Percentiles rank a stretch among this genome's conserved stretches.
Conservation (phyloP, 2,113 vertebrate genomes). For the Eubucco bourcierii region DNA sequence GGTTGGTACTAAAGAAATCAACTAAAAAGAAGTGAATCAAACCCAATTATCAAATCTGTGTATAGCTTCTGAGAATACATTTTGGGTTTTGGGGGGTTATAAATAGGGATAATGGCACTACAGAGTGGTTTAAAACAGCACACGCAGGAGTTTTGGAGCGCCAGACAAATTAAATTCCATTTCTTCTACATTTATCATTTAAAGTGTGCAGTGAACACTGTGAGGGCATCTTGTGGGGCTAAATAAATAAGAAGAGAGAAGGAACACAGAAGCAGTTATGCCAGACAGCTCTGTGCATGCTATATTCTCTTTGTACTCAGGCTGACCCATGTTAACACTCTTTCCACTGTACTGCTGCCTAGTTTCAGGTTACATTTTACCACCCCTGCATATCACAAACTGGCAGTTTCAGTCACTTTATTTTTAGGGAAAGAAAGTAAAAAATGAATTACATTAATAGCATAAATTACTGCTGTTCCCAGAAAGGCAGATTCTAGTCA, state of each 20-base stretch:
- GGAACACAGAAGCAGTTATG: not conserved
- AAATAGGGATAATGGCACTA: not conserved
- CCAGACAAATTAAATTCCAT: not conserved
- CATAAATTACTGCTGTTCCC: slow-evolving; percentile 20
- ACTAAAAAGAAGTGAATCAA: not conserved
- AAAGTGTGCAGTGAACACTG: not conserved
- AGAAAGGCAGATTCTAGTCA: not conserved
- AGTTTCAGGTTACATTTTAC: slow-evolving; percentile 13
- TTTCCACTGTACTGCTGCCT: not conserved
- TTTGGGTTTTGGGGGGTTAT: not conserved
- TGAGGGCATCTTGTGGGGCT: not conserved
- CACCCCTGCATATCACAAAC: slow-evolving; percentile 5
- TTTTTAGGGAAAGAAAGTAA: not conserved
- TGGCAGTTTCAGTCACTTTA: slow-evolving; percentile 17
- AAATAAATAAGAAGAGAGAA: not conserved
- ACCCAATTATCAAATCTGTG: not conserved
- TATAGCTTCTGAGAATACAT: not conserved
- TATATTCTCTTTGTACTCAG: not conserved
- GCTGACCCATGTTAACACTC: not conserved
- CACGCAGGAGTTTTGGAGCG: not conserved
- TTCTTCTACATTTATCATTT: not conserved
- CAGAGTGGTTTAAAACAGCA: not conserved
- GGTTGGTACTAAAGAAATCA: not conserved
- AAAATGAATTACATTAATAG: slow-evolving; percentile 34
- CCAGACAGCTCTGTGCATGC: not conserved